Percentiles rank a stretch among this genome's conserved stretches.
Evolutionary conservation across 1,140 invertebrate genomes (phyloP).

Genomic region (Pentalonia nigronervosa): DNA sequence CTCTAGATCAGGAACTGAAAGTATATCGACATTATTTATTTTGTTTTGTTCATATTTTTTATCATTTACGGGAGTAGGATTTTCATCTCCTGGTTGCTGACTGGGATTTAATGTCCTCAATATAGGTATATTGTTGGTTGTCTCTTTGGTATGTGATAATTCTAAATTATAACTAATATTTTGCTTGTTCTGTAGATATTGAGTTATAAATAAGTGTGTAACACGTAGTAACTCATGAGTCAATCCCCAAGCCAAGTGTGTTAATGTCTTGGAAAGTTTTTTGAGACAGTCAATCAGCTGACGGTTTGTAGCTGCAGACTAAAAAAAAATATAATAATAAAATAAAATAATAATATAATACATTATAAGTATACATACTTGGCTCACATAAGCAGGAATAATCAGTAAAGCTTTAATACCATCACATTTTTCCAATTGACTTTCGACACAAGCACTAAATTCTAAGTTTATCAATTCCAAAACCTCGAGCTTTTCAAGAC

Average conservation of each 20-base stretch:
- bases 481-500: conserved; percentile 11
- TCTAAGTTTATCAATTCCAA: conserved; percentile 84
- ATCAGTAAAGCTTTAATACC: conserved; percentile 79
- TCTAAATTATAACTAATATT: conserved; percentile 63
- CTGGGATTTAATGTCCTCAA: conserved; percentile 71
- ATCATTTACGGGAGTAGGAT: conserved; percentile 62
- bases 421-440: conserved; percentile 72
- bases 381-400: conserved; percentile 81
- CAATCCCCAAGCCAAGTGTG: conserved; percentile 80
- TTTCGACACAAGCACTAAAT: conserved; percentile 79
- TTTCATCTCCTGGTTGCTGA: conserved; percentile 41
- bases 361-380: conserved; percentile 60
- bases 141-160: conserved; percentile 63
- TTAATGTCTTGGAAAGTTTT: conserved; percentile 73
- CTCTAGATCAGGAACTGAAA: conserved; percentile 78
- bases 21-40: conserved; percentile 72
- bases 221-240: conserved; percentile 80
- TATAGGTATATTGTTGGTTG: conserved; percentile 80
- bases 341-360: neutral
- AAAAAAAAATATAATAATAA: conserved; percentile 62
- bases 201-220: conserved; percentile 80
- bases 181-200: conserved; percentile 69
- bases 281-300: conserved; percentile 78
- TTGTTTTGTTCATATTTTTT: neutral
- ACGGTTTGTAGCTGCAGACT: conserved; percentile 82